phyloP scores from a whole-genome alignment of 2,113 vertebrate species.

The Lepidiolamprologus cunningtoni region DNA sequence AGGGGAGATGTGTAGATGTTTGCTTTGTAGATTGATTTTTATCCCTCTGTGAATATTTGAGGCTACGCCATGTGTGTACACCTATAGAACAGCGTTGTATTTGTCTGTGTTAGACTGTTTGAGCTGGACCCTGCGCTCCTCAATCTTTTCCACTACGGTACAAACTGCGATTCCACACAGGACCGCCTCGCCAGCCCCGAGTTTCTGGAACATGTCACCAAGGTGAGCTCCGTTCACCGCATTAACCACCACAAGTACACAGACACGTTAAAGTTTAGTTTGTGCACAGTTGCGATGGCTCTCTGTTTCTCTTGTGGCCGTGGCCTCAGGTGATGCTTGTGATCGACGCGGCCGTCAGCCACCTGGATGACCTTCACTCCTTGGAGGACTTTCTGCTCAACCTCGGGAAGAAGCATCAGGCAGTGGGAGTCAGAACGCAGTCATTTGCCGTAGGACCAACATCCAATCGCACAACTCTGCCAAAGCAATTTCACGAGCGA shows the following conservation, averaged over 20 bases:
- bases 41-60: background rate
- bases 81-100: constrained; percentile 15
- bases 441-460: constrained; percentile 81
- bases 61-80: background rate
- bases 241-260: background rate
- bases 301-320: background rate
- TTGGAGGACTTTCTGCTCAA: constrained; percentile 85
- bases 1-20: constrained; percentile 2
- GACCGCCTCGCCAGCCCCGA: constrained; percentile 86
- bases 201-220: constrained; percentile 90
- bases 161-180: constrained; percentile 79
- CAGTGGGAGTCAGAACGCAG: constrained; percentile 82
- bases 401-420: constrained; percentile 86
- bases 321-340: constrained; percentile 87
- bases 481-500: background rate
- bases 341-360: constrained; percentile 86
- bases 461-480: background rate
- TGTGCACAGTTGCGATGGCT: background rate
- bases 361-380: constrained; percentile 82
- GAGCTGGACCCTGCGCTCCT: constrained; percentile 86
- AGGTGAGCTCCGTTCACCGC: constrained; percentile 71
- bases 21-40: constrained; percentile 2
- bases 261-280: background rate
- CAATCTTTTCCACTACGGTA: constrained; percentile 85
- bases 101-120: constrained; percentile 79